phyloP scores from a whole-genome alignment of 1,140 invertebrate genomes.

The Atta cephalotes region DNA sequence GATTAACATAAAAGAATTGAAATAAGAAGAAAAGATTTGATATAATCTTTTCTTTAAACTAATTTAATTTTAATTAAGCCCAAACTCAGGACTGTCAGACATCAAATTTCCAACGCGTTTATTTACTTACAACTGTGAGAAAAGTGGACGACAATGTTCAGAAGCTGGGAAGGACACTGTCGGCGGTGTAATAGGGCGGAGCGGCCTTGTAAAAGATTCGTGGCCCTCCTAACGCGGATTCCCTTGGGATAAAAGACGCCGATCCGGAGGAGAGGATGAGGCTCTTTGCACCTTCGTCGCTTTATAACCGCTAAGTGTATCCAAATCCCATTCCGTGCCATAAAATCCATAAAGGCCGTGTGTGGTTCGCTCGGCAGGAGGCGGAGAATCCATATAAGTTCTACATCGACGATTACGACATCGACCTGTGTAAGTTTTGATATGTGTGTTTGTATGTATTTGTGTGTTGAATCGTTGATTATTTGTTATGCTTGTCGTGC shows the following conservation, averaged over 20 bases:
- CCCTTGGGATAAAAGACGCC: slow-evolving; percentile 81
- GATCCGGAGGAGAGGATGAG: slow-evolving; percentile 72
- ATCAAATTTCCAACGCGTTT: neutral
- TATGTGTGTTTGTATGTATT: neutral
- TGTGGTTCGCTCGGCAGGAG: slow-evolving; percentile 63
- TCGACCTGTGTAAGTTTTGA: neutral
- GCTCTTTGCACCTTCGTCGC: slow-evolving; percentile 83
- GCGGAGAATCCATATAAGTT: slow-evolving; percentile 38
- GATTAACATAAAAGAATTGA: neutral
- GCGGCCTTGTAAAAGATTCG: slow-evolving; percentile 72
- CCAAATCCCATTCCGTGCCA: slow-evolving; percentile 82
- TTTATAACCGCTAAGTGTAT: slow-evolving; percentile 84
- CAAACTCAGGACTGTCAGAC: neutral
- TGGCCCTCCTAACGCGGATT: slow-evolving; percentile 73
- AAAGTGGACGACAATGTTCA: slow-evolving; percentile 39
- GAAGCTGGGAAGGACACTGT: slow-evolving; percentile 56
- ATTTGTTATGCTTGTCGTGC: slow-evolving; percentile 31
- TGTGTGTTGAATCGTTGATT: neutral
- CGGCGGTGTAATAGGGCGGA: slow-evolving; percentile 65
- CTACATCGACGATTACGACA: neutral
- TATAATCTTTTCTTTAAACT: neutral
- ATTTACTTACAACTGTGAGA: neutral
- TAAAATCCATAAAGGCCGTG: slow-evolving; percentile 77
- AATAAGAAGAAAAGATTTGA: neutral
- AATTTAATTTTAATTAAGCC: slow-evolving; percentile 7